phyloP scores from a whole-genome alignment of 2,797 vertebrate genomes.

The Thaleichthys pacificus region DNA sequence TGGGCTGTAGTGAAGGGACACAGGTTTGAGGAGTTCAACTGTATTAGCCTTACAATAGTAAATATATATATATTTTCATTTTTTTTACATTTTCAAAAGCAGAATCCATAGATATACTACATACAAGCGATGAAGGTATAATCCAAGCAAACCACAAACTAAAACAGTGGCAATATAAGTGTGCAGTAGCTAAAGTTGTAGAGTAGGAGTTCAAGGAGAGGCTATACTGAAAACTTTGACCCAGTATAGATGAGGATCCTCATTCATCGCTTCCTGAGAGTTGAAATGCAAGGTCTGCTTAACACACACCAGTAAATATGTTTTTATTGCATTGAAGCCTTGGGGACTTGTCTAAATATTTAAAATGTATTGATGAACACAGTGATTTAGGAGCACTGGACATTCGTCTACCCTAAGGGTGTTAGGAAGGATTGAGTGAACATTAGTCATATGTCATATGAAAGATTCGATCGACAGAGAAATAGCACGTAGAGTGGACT shows the following conservation, averaged over 20 bases:
- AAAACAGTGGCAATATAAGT: too few species aligned
- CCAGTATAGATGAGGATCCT: constrained; percentile 71
- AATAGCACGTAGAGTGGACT: too few species aligned
- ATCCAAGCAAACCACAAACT: not conserved
- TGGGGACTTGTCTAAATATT: constrained; percentile 70
- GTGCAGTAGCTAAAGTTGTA: not conserved
- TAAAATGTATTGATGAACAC: constrained; percentile 66
- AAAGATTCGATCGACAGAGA: not conserved
- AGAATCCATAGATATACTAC: not conserved
- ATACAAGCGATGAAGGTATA: not conserved
- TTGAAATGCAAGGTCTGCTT: constrained; percentile 70
- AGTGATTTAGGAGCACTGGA: constrained; percentile 63
- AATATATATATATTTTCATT: not conserved
- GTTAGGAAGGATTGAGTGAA: constrained; percentile 50
- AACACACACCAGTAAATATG: constrained; percentile 68
- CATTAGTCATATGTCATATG: constrained; percentile 57
- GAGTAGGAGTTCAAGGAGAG: constrained; percentile 13
- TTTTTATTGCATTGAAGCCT: constrained; percentile 65
- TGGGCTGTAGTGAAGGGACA: constrained; percentile 9
- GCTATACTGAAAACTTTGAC: constrained; percentile 67
- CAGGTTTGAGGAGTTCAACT: constrained; percentile 25
- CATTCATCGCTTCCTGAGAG: constrained; percentile 54
- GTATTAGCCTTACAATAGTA: constrained; percentile 18
- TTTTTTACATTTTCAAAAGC: too few species aligned
- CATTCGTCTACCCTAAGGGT: constrained; percentile 30